Percentiles rank a stretch among this genome's conserved stretches.
These are phyloP conservation scores for Anoncus sp. DNA, from an alignment of 2,888 invertebrate species.

Conservation along the genomic window DNA sequence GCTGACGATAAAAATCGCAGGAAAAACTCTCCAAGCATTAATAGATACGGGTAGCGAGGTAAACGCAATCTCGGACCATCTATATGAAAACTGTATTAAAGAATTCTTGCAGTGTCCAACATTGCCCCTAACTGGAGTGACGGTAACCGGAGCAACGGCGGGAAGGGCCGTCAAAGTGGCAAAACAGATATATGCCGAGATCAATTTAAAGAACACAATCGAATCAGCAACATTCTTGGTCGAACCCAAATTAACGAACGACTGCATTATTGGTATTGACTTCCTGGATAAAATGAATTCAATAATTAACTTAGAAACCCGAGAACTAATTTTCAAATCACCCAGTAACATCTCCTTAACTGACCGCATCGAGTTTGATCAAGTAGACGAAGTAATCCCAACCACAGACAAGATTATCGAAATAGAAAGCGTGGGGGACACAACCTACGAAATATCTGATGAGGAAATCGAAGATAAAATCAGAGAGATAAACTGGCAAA, in stretches of 20 bases:
- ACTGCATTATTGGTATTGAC: not conserved
- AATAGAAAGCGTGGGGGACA: not conserved
- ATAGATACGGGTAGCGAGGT: no score
- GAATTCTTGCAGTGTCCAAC: not conserved
- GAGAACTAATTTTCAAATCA: not conserved
- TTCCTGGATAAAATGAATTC: conserved; percentile 4
- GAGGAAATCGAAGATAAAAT: not conserved
- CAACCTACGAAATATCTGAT: not conserved
- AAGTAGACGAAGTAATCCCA: not conserved
- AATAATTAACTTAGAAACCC: conserved; percentile 7
- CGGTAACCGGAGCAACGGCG: no score
- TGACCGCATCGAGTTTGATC: not conserved
- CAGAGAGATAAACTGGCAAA: not conserved
- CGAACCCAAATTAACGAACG: not conserved
- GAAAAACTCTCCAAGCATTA: no score
- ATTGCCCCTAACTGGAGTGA: not conserved
- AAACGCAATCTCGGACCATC: no score
- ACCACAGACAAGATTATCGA: not conserved
- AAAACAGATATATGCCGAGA: not conserved
- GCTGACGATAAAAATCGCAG: no score
- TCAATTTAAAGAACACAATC: not conserved
- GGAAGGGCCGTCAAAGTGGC: not conserved
- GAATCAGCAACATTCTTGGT: not conserved
- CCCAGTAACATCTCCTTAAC: not conserved
- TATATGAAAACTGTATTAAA: no score